phyloP scores from a whole-genome alignment of 2,888 invertebrate genomes.

The Pegoplata infirma region DNA sequence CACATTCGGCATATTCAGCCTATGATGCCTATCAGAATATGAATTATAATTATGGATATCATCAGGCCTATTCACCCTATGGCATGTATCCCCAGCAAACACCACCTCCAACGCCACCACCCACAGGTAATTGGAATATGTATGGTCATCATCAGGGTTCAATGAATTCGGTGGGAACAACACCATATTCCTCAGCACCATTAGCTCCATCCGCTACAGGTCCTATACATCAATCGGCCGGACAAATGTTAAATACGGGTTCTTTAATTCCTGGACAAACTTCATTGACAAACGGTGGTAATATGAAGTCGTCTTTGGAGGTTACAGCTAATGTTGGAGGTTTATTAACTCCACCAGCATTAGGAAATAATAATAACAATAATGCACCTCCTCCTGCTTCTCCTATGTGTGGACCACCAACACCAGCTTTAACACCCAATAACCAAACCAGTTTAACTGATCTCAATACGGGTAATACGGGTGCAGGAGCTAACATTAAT shows the following conservation, averaged over 20 bases:
- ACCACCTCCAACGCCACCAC: constrained; percentile 78
- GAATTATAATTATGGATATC: constrained; percentile 78
- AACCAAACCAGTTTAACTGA: constrained; percentile 70
- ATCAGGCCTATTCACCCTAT: constrained; percentile 77
- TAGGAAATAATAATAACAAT: constrained; percentile 24
- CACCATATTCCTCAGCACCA: constrained; percentile 68
- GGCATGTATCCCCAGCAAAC: constrained; percentile 78
- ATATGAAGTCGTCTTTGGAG: constrained; percentile 46
- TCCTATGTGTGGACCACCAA: constrained; percentile 66
- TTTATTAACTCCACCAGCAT: constrained; percentile 37
- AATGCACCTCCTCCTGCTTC: constrained; percentile 26
- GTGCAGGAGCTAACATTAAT: constrained; percentile 40
- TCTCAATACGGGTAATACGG: constrained; percentile 65
- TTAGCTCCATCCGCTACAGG: constrained; percentile 65
- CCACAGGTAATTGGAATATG: constrained; percentile 83
- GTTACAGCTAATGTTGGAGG: constrained; percentile 36
- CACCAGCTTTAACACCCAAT: constrained; percentile 56
- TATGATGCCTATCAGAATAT: constrained; percentile 78
- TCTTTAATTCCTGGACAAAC: constrained; percentile 66
- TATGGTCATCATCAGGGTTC: constrained; percentile 78
- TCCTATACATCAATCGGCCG: constrained; percentile 66
- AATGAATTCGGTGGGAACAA: constrained; percentile 61
- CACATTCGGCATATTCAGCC: constrained; percentile 77
- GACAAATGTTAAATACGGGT: constrained; percentile 61
- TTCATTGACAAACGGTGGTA: constrained; percentile 51